Percentiles rank a stretch among this genome's conserved stretches.
These are phyloP conservation scores for Drosophila ustulata DNA, from an alignment of 2,888 invertebrate species.

Conservation along the genomic window DNA sequence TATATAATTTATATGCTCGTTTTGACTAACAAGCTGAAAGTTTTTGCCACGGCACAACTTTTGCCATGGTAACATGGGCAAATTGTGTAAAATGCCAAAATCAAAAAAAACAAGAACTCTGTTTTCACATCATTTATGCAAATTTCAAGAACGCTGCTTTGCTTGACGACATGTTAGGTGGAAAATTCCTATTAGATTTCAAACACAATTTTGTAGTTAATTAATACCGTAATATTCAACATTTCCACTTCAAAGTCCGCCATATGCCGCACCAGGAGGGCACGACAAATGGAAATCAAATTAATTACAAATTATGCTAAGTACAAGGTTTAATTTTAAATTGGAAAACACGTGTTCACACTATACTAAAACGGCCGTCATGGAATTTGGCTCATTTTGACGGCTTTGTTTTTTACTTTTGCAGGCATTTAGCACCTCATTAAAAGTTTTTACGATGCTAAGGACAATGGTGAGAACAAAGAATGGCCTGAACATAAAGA, in stretches of 20 bases:
- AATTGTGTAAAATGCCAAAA: constrained; percentile 29
- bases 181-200: constrained; percentile 31
- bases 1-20: constrained; percentile 45
- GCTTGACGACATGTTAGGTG: constrained; percentile 26
- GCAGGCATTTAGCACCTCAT: constrained; percentile 52
- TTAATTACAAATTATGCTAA: constrained; percentile 46
- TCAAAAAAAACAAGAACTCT: constrained; percentile 27
- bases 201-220: constrained; percentile 39
- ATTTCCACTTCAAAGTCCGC: constrained; percentile 60
- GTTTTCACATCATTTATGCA: constrained; percentile 61
- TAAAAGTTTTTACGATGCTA: constrained; percentile 53
- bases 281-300: constrained; percentile 14
- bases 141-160: constrained; percentile 40
- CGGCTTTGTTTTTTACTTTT: constrained; percentile 20
- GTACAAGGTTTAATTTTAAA: constrained; percentile 44
- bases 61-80: constrained; percentile 27
- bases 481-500: constrained; percentile 20
- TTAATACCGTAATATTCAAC: constrained; percentile 43
- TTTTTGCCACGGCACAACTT: constrained; percentile 47
- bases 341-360: constrained; percentile 36
- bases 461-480: constrained; percentile 16
- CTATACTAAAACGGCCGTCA: constrained; percentile 6
- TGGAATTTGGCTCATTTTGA: constrained; percentile 16
- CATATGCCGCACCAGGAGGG: neutral
- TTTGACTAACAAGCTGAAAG: constrained; percentile 49